A percentile compares a stretch with the other conserved stretches of the same genome.
These are phyloP conservation scores for Dicrurus megarhynchus DNA, from an alignment of 2,113 vertebrate genomes.

Conservation along the genomic window DNA sequence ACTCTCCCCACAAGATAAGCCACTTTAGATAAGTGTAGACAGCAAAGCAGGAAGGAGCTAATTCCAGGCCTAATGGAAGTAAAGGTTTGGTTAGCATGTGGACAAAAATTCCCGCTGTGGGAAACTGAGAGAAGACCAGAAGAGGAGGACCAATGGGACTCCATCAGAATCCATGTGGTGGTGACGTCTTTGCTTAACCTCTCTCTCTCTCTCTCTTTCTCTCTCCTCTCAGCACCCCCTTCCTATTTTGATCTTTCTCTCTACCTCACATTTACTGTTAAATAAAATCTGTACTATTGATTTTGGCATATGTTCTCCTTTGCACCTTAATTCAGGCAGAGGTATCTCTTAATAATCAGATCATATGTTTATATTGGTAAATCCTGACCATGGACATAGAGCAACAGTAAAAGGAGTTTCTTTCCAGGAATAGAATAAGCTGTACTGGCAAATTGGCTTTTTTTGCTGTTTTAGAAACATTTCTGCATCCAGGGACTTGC, in stretches of 20 bases:
- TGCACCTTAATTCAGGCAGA: neutral
- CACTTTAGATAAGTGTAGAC: neutral
- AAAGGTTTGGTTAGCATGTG: neutral
- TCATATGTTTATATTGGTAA: neutral
- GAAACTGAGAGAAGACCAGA: neutral
- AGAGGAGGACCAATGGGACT: neutral
- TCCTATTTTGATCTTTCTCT: neutral
- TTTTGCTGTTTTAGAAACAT: neutral
- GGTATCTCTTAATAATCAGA: neutral
- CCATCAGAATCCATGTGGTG: rapidly evolving
- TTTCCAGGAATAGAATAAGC: neutral
- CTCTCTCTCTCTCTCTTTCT: neutral
- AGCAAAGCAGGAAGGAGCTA: neutral
- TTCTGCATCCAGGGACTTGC: neutral
- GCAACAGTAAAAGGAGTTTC: neutral
- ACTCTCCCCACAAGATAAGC: neutral
- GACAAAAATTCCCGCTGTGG: neutral
- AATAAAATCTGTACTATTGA: neutral
- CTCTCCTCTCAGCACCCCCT: neutral
- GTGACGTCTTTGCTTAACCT: neutral
- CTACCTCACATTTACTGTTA: neutral
- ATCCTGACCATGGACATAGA: neutral
- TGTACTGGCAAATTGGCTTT: neutral
- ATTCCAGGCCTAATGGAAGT: neutral
- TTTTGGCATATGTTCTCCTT: neutral